Conservation (phyloP, 2,797 vertebrate genomes). For the Catharus ustulatus region DNA sequence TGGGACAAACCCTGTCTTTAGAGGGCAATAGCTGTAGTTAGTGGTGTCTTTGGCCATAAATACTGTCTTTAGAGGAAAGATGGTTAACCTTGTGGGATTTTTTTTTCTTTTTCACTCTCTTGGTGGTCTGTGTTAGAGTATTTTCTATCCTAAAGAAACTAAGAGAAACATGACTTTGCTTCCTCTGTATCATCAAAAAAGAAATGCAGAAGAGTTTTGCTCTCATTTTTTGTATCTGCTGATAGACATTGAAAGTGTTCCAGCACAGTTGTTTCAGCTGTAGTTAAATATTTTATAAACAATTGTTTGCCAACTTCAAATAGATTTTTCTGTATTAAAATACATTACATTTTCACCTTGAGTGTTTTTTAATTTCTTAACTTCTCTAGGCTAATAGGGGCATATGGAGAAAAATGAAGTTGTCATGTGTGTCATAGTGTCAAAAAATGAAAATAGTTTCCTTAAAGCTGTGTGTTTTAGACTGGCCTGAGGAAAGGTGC, state of each 20-base stretch:
- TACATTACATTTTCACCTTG: background rate
- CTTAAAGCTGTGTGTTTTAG: background rate
- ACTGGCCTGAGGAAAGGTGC: background rate
- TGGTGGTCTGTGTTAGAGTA: background rate
- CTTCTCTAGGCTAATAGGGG: background rate
- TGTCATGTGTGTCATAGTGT: background rate
- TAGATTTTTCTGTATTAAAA: background rate
- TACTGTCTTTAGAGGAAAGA: constrained; percentile 24
- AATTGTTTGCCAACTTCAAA: background rate
- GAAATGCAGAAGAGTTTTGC: background rate
- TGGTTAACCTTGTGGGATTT: constrained; percentile 45
- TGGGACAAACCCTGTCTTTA: constrained; percentile 3
- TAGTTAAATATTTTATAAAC: background rate
- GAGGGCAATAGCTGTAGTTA: constrained; percentile 12
- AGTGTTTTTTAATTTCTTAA: background rate
- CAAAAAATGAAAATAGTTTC: background rate
- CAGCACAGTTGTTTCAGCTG: background rate
- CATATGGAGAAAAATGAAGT: background rate
- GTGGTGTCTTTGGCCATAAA: constrained; percentile 45
- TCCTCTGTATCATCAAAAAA: background rate
- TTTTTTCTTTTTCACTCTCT: background rate
- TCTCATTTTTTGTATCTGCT: background rate
- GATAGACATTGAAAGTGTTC: background rate
- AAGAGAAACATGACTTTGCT: background rate
- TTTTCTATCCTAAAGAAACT: background rate